Percentiles rank a stretch among this genome's conserved stretches.
Evolutionary conservation across 2,113 vertebrate genomes (phyloP).

Genomic region (Orthonyx spaldingii): DNA sequence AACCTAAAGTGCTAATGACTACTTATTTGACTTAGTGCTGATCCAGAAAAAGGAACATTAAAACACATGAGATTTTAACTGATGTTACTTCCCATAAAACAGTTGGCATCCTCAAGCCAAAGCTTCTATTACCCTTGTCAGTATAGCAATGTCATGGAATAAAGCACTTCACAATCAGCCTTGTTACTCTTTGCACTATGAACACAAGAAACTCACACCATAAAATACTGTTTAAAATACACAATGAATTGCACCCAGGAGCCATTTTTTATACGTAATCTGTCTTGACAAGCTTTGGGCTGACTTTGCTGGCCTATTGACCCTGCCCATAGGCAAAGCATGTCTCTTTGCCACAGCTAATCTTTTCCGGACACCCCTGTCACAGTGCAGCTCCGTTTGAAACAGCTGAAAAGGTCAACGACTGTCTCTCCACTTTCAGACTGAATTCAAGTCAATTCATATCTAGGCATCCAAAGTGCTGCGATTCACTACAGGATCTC

Average conservation of each 20-base stretch:
- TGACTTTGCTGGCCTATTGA: constrained; percentile 31
- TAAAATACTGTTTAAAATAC: constrained; percentile 22
- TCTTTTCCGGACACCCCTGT: constrained; percentile 42
- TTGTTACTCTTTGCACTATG: not conserved
- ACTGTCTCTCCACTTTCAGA: not conserved
- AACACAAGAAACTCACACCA: not conserved
- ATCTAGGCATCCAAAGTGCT: not conserved
- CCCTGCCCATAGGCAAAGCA: constrained; percentile 40
- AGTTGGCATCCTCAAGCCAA: not conserved
- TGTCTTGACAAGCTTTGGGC: constrained; percentile 50
- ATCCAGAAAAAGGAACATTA: not conserved
- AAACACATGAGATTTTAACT: not conserved
- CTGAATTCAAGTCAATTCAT: not conserved
- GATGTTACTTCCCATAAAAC: not conserved
- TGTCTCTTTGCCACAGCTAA: constrained; percentile 40
- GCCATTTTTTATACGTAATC: not conserved
- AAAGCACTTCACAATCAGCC: not conserved
- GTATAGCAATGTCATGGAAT: not conserved
- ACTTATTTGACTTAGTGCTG: not conserved
- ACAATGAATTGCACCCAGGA: constrained; percentile 29
- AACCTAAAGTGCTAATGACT: not conserved
- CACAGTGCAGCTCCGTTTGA: not conserved
- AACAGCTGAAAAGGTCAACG: constrained; percentile 64
- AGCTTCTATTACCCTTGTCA: not conserved
- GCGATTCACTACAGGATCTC: not conserved